These are phyloP conservation scores for Drosophila tropicalis DNA, from an alignment of 1,140 invertebrate species.

Conservation along the genomic window DNA sequence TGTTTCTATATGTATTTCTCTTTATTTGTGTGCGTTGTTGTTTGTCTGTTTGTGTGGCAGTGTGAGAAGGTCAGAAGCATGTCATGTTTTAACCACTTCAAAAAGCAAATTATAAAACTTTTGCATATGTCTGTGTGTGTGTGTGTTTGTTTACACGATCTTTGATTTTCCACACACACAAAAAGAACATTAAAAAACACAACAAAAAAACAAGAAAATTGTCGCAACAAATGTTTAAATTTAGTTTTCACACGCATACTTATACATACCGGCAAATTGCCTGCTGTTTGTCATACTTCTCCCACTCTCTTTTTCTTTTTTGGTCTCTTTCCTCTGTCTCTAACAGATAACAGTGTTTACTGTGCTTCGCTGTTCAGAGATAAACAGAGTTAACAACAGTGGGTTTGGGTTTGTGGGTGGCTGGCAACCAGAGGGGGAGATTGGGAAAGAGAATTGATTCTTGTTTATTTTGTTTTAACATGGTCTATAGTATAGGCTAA, in stretches of 20 bases:
- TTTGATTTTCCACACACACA: conserved; percentile 23
- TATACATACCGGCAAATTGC: conserved; percentile 23
- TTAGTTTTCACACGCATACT: conserved; percentile 11
- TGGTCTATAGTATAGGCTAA: no score
- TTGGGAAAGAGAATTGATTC: background rate
- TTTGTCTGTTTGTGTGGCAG: conserved; percentile 40
- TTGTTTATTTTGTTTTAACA: background rate
- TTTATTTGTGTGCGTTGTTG: conserved; percentile 12
- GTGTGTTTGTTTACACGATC: conserved; percentile 46
- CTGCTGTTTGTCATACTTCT: conserved; percentile 4
- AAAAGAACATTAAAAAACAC: conserved; percentile 5
- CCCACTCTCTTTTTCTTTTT: conserved; percentile 7
- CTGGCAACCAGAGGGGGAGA: conserved; percentile 2
- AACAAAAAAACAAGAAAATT: conserved; percentile 6
- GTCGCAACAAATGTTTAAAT: conserved; percentile 25
- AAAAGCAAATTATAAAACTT: conserved; percentile 21
- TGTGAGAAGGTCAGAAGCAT: conserved; percentile 9
- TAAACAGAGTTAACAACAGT: background rate
- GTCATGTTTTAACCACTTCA: conserved; percentile 42
- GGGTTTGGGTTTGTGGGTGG: conserved; percentile 15
- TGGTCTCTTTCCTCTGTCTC: background rate
- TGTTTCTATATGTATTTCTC: background rate
- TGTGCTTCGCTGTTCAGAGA: conserved; percentile 30
- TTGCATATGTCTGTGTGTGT: background rate
- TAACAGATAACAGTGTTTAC: conserved; percentile 45